Evolutionary conservation across 2,888 invertebrate species (phyloP).

Genomic region (Oegoconia quadripuncta): DNA sequence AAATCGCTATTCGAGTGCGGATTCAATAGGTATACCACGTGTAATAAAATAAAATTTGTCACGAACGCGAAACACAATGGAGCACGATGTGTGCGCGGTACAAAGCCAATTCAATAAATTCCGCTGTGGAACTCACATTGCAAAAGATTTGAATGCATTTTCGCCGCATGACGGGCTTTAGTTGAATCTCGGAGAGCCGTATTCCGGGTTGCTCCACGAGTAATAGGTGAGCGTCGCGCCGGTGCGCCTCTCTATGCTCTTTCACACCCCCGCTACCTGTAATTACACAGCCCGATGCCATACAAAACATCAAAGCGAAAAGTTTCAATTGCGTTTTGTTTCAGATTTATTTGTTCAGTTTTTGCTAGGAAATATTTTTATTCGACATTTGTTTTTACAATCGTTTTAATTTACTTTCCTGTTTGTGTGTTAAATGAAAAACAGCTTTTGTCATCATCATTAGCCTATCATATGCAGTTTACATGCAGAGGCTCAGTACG

Average conservation of each 20-base stretch:
- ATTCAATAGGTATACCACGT: conserved; percentile 14
- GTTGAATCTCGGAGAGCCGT: conserved; percentile 18
- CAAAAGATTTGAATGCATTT: conserved; percentile 66
- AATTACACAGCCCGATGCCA: conserved; percentile 36
- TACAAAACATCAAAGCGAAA: conserved; percentile 40
- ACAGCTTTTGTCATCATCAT: too few relatives aligned
- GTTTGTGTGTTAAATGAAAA: too few relatives aligned
- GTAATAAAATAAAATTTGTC: conserved; percentile 55
- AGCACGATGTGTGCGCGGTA: conserved; percentile 45
- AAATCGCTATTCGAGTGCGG: conserved; percentile 18
- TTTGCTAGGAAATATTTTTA: background rate
- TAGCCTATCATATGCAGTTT: too few relatives aligned
- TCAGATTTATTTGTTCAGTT: conserved; percentile 11
- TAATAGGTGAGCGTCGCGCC: too few relatives aligned
- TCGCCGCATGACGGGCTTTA: conserved; percentile 45
- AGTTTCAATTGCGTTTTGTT: conserved; percentile 29
- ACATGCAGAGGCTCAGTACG: too few relatives aligned
- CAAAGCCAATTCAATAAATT: conserved; percentile 69
- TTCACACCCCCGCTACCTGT: conserved; percentile 28
- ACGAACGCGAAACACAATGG: conserved; percentile 51
- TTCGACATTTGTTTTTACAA: too few relatives aligned
- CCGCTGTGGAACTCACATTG: conserved; percentile 47
- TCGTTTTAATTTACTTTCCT: too few relatives aligned
- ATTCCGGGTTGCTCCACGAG: conserved; percentile 20
- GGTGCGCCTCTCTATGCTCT: conserved; percentile 5